Evolutionary conservation across 2,797 vertebrate species (phyloP).

Genomic region (Erethizon dorsatum): DNA sequence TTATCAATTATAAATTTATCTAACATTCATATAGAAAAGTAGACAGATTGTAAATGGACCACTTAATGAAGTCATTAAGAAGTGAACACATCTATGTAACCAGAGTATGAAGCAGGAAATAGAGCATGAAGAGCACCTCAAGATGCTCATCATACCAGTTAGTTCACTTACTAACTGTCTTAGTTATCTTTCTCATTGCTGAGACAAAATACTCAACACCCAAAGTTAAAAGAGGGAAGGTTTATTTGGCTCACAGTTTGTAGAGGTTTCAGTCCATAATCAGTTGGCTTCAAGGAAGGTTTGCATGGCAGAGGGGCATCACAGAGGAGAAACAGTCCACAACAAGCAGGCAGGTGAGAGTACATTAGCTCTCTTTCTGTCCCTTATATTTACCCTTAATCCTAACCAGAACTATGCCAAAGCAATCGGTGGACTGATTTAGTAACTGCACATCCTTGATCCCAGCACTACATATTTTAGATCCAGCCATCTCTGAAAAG

Average conservation of each 20-base stretch:
- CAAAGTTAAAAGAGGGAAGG: neutral
- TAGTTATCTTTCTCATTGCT: neutral
- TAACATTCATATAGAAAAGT: neutral
- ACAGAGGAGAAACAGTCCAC: neutral
- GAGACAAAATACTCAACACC: neutral
- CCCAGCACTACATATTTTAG: neutral
- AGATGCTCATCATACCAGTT: neutral
- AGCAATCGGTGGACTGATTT: neutral
- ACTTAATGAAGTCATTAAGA: neutral
- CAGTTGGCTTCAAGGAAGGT: neutral
- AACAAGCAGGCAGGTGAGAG: neutral
- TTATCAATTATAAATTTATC: constrained; percentile 41
- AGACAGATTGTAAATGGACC: neutral
- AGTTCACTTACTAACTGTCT: neutral
- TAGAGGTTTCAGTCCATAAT: neutral
- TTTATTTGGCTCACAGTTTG: neutral
- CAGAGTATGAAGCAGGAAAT: neutral
- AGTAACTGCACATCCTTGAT: neutral
- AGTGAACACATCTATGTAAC: neutral
- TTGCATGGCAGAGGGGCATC: neutral
- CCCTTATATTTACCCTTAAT: neutral
- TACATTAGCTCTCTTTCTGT: neutral
- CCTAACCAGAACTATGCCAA: neutral
- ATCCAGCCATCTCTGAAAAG: neutral
- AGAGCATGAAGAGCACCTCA: neutral